Evolutionary conservation across 1,140 invertebrate species (phyloP), one percentile per base, ranked within the genome.

Genomic region (Chlorops oryzae): DNA sequence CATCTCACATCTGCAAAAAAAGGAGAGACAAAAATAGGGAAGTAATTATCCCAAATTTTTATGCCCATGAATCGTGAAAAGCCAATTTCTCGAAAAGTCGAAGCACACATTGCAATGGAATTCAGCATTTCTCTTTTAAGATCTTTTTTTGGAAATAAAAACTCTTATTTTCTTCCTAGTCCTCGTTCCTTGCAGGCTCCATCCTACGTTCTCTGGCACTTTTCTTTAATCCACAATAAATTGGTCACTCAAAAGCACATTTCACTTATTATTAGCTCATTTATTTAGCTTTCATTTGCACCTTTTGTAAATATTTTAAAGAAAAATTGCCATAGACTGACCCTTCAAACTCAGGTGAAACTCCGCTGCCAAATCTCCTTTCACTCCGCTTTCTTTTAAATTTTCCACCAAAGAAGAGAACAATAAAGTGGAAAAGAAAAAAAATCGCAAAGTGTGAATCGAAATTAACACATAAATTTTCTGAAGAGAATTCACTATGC

Each of bases 221-320:
- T n/a, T n/a, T n/a, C n/a, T n/a, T n/a, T n/a, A n/a, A n/a, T n/a
- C n/a, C n/a, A n/a, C n/a, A n/a, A n/a, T n/a, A n/a, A n/a, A n/a
- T n/a, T n/a, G n/a, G 64, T 67, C 64, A 67, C 64, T 66, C 64
- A 66, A 65, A 65, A 65, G 64, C 62, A 65, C 64, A 67, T 66
- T 66, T 66, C 65, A 56, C 65, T 64, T 66, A 66, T 66, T 66
- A 66, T 66, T 66, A 66, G 59, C 64, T 65, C 64, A 66, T 66
- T 66, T 66, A 67, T 66, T 65, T 58, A 51, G 49, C 42, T 34
- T 28, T 25, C 50, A 57, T 67, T 67, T 43, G 48, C 48, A 43
- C 48, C 48, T 50, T 50, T 34, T 37, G 48, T 21, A n/a, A 20
- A 50, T 42, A 50, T 50, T 50, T 50, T 15, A 41, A 27, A 35